phyloP scores from a whole-genome alignment of 2,113 vertebrate genomes.

The Pontoporia blainvillei region DNA sequence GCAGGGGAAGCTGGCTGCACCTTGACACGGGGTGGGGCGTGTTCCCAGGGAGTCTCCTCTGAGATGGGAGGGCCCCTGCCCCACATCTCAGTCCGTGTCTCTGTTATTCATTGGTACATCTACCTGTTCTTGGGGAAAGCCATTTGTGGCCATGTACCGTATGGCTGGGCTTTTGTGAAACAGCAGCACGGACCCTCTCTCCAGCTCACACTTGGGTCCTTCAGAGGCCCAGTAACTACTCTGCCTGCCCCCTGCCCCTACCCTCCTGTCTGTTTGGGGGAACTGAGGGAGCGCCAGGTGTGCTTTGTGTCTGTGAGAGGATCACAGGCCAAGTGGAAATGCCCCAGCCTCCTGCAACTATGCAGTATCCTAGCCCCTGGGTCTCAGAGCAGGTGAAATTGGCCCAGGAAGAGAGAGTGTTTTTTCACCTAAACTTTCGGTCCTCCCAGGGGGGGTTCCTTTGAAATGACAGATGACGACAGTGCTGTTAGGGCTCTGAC shows the following conservation, averaged over 20 bases:
- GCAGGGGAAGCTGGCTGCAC: background rate
- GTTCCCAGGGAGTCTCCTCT: background rate
- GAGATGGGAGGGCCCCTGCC: background rate
- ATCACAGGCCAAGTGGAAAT: background rate
- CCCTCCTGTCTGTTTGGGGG: background rate
- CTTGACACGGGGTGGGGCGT: fast-evolving
- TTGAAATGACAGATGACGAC: constrained; percentile 82
- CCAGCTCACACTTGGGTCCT: background rate
- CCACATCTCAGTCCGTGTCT: fast-evolving
- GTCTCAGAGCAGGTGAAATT: background rate
- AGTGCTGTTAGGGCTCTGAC: constrained; percentile 84
- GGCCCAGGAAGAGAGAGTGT: background rate
- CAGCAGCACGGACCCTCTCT: too few species aligned
- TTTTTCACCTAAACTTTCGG: constrained; percentile 21
- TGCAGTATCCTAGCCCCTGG: background rate
- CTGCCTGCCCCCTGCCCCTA: background rate
- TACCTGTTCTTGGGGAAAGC: background rate
- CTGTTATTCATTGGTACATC: fast-evolving
- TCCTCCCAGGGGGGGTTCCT: constrained; percentile 72
- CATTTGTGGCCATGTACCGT: background rate
- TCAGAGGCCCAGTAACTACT: background rate
- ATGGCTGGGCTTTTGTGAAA: background rate
- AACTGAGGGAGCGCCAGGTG: background rate
- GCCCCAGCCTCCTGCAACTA: background rate
- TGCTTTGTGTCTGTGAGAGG: background rate